These are phyloP conservation scores for Sebastes trivittatus DNA, from an alignment of 2,797 vertebrate genomes.

Conservation along the genomic window DNA sequence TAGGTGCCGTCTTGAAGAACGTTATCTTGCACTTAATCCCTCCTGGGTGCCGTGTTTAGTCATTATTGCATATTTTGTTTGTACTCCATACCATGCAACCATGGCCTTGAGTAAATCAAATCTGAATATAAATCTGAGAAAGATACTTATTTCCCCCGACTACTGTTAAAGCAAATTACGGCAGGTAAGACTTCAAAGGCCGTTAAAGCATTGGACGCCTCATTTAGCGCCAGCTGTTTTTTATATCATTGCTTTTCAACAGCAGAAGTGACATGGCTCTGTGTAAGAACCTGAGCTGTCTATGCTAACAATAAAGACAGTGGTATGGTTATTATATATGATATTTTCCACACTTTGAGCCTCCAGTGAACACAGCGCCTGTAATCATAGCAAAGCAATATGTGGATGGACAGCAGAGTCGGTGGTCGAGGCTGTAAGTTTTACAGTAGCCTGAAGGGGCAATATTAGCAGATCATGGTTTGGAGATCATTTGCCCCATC, in stretches of 20 bases:
- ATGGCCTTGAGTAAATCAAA: neutral
- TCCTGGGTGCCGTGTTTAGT: neutral
- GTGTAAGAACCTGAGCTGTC: neutral
- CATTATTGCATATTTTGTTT: neutral
- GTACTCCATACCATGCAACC: no score
- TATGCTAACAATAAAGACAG: neutral
- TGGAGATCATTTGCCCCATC: slow-evolving; percentile 31
- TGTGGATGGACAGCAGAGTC: slow-evolving; percentile 13
- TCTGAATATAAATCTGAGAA: neutral
- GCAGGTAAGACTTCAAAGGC: neutral
- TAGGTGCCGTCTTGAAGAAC: neutral
- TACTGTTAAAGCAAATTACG: neutral
- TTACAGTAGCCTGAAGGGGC: slow-evolving; percentile 39
- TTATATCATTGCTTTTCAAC: neutral
- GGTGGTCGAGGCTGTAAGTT: slow-evolving; percentile 15
- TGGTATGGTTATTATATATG: neutral
- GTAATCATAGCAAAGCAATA: slow-evolving; percentile 30
- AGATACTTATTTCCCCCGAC: neutral
- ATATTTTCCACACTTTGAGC: neutral
- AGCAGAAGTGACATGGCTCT: neutral
- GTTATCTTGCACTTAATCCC: neutral
- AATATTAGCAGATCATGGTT: slow-evolving; percentile 41
- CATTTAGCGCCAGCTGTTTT: neutral
- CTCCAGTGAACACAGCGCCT: neutral
- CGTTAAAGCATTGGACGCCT: rapidly evolving